Percentiles rank a stretch among this genome's conserved stretches.
phyloP scores from a whole-genome alignment of 2,797 vertebrate genomes.

The Gephyroberyx darwinii region DNA sequence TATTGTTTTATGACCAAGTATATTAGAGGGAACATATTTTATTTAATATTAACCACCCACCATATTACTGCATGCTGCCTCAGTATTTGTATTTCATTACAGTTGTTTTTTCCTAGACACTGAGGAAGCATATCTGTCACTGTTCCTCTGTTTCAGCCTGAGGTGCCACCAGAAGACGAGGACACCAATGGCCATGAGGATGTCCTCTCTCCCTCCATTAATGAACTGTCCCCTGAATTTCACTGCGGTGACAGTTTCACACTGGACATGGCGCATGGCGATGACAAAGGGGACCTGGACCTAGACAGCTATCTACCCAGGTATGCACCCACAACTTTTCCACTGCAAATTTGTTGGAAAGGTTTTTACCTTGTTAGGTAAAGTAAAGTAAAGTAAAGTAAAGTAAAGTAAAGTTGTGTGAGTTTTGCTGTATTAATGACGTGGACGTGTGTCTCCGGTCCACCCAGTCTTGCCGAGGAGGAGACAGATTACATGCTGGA shows the following conservation, averaged over 20 bases:
- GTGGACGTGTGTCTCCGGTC: constrained; percentile 37
- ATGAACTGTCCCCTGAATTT: constrained; percentile 85
- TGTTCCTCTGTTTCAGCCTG: constrained; percentile 71
- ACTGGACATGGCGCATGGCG: constrained; percentile 81
- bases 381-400: not conserved
- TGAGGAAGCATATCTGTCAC: constrained; percentile 14
- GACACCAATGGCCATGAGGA: constrained; percentile 84
- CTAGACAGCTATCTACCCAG: constrained; percentile 84
- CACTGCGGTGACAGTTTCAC: constrained; percentile 85
- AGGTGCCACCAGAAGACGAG: constrained; percentile 84
- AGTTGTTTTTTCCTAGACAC: not conserved
- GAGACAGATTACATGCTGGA: constrained; percentile 82
- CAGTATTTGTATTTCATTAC: constrained; percentile 33
- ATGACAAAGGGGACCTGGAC: constrained; percentile 83
- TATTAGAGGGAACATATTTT: constrained; percentile 45
- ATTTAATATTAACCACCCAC: constrained; percentile 13
- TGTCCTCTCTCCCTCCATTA: constrained; percentile 86
- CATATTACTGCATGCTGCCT: constrained; percentile 48
- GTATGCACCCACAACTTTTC: constrained; percentile 80
- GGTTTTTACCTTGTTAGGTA: not conserved
- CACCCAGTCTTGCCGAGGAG: constrained; percentile 83
- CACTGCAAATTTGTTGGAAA: not conserved
- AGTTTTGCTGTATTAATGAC: not conserved
- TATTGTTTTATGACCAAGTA: constrained; percentile 30
- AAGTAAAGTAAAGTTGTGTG: not conserved